phyloP scores from a whole-genome alignment of 2,113 vertebrate species.

The Siniperca knerii region DNA sequence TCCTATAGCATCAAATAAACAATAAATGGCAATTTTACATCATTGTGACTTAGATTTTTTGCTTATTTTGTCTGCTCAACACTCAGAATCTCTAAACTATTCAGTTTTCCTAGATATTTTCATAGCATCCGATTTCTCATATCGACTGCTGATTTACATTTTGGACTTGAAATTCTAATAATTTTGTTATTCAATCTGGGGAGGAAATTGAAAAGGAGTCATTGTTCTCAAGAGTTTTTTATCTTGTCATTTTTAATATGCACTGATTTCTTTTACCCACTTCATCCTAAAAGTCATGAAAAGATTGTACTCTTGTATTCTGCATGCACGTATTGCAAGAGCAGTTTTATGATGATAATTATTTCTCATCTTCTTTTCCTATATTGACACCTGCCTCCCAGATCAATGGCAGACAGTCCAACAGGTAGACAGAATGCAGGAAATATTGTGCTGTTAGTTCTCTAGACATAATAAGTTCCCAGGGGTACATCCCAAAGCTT shows the following conservation, averaged over 20 bases:
- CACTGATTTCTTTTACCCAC: not conserved
- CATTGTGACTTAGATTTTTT: not conserved
- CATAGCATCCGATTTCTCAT: not conserved
- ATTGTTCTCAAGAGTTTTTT: not conserved
- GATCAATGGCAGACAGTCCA: constrained; percentile 68
- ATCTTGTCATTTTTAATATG: not conserved
- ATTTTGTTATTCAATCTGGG: not conserved
- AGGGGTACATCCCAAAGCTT: constrained; percentile 63
- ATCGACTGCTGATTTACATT: not conserved
- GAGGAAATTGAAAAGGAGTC: not conserved
- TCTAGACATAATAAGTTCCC: constrained; percentile 80
- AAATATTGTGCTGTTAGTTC: constrained; percentile 67
- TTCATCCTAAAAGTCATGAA: constrained; percentile 12
- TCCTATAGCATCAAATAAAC: not conserved
- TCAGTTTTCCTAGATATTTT: not conserved
- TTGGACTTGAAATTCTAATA: not conserved
- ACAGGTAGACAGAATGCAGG: constrained; percentile 69
- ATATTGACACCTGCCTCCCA: constrained; percentile 73
- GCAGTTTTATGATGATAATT: constrained; percentile 51
- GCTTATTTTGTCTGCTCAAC: not conserved
- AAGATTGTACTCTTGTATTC: not conserved
- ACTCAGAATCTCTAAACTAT: not conserved
- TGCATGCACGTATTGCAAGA: constrained; percentile 10
- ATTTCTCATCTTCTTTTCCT: constrained; percentile 41
- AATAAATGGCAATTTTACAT: not conserved